Base-by-base conservation (phyloP, 2,797 vertebrate species). In the Microcaecilia unicolor region DNA sequence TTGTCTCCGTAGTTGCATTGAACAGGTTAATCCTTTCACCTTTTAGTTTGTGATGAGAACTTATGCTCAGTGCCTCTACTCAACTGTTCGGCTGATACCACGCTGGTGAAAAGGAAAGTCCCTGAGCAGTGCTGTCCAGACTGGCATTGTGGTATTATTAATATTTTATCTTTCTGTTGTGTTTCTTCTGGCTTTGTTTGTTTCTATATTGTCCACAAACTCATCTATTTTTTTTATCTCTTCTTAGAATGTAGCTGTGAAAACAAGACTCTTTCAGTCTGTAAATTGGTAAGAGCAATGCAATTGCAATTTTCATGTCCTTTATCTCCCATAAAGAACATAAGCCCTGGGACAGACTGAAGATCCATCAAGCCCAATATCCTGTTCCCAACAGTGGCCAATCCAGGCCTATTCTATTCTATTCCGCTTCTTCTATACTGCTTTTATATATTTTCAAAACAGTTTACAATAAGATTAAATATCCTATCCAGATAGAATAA, bases 121-220 rank as follows among this genome's bases (percentile, higher is more conserved):
- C 72, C 78, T 6, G 90, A 78, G 10, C 74, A 74, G 19, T 99
- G 95, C 68, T 99, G 95, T 58, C 90, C 93, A 2, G 69, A 81
- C 33, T 86, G 87, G 64, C 85, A 66, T 55, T 99, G 95, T 38
- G 94, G 94, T 99, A n/a, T n/a, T n/a, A n/a, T n/a, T 92, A 74
- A 32, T 58, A 41, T 15, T 44, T 53, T 58, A n/a, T 23, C 52
- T 22, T 19, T 53, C 35, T 14, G 23, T 22, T n/a, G 36, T 6
- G 9, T 41, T 37, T 46, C 10, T 45, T 24, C 8, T 23, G 9
- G 14, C 34, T 5, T 25, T 17, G 48, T 2, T 17, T 48, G 24
- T 28, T 11, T 24, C 24, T 24, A 22, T 10, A 27, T 6, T 9
- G 3, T 25, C 7, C 41, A 38, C 10, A 31, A 16, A 54, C 22